A percentile compares a stretch with the other conserved stretches of the same genome.
Evolutionary conservation across 2,797 vertebrate species (phyloP).

Genomic region (Rhabdomys pumilio): DNA sequence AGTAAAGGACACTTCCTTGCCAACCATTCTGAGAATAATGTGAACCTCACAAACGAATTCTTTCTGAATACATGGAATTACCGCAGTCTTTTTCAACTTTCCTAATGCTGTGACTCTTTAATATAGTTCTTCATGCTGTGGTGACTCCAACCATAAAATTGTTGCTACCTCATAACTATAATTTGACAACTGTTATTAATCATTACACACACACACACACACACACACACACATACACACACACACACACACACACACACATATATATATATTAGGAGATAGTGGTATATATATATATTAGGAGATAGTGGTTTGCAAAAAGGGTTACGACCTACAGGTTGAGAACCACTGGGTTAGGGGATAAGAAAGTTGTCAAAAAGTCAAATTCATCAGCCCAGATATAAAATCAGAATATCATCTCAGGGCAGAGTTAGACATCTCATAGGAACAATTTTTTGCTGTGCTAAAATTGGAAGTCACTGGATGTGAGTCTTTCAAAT

Average conservation of each 20-base stretch:
- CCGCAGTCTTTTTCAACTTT: background rate
- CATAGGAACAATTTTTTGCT: conserved; percentile 44
- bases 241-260: too few species aligned
- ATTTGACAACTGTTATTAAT: background rate
- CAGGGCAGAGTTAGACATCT: background rate
- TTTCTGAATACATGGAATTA: conserved; percentile 42
- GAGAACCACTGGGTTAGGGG: background rate
- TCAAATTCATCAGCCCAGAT: conserved; percentile 51
- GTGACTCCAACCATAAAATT: background rate
- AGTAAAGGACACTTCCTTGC: conserved; percentile 34
- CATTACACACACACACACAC: too few species aligned
- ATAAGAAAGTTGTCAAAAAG: background rate
- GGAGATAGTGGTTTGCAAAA: background rate
- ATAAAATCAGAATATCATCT: conserved; percentile 47
- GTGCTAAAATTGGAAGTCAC: conserved; percentile 8
- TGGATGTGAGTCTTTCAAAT: conserved; percentile 38
- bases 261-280: background rate
- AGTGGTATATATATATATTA: too few species aligned
- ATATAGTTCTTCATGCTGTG: background rate
- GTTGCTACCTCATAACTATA: background rate
- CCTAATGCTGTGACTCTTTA: background rate
- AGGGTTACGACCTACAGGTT: background rate
- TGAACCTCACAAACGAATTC: background rate
- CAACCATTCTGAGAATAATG: conserved; percentile 51
- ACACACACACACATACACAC: too few species aligned